Base-by-base conservation (phyloP, 1,140 invertebrate genomes). In the Melitaea cinxia region DNA sequence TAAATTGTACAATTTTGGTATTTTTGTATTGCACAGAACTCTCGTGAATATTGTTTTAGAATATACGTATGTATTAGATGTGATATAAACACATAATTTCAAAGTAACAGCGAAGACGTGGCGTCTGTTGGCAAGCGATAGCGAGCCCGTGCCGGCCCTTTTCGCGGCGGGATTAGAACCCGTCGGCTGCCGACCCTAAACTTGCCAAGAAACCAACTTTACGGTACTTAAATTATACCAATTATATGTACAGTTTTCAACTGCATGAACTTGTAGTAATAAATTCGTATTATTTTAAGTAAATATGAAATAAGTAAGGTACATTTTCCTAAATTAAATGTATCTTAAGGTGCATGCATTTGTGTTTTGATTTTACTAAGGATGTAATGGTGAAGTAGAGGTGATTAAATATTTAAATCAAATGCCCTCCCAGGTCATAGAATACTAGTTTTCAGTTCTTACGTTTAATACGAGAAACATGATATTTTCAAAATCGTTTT, bases 121-220 rank as follows among this genome's bases (percentile, higher is more conserved):
- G 63, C 68, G 70, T 68, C 65, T 79, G 77, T 57, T 50, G 52
- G 52, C 33, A n/a, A n/a, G 70, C 70, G 79, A 82, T 82, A 82
- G 77, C 75, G 68, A 7, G 52, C 58, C 68, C 80, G 80, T 82
- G 80, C 75, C 69, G 68, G 62, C 69, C 70, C 72, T 45, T 69
- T 54, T 72, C 52, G 54, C 66, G 54, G 49, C 55, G 52, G 79
- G 79, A 82, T 82, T 82, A 82, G 58, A 67, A 57, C 77, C 73
- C 69, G 63, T 57, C 59, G 64, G 24, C 65, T 68, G 72, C 66
- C 64, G 64, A 74, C 78, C 77, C 77, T 68, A 76, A 80, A 76
- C 66, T 80, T 76, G 57, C 65, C 70, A 78, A 78, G 73, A 76
- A 73, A 74, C 73, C 63, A 69, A 69, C 65, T 70, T 70, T 65